Conservation (phyloP, 2,797 vertebrate genomes). For the Xyrichtys novacula region DNA sequence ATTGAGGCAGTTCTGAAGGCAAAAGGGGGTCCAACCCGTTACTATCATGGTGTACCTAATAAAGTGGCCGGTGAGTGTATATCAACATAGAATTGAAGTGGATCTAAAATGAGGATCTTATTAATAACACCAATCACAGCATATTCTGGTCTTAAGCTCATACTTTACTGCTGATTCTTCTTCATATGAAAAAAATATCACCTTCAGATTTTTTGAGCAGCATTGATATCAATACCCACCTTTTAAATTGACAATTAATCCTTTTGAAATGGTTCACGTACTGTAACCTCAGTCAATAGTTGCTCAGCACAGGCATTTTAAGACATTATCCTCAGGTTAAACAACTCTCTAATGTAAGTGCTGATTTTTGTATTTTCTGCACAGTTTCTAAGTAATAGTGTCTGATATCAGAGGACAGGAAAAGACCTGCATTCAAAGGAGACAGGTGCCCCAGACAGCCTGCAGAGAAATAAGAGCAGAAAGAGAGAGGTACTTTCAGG, state of each 20-base stretch:
- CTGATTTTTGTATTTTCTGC: background rate
- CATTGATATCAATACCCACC: too few relatives aligned
- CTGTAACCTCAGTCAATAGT: background rate
- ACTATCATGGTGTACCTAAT: too few relatives aligned
- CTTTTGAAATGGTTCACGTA: background rate
- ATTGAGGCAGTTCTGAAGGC: too few relatives aligned
- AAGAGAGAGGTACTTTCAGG: background rate
- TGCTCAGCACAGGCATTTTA: background rate
- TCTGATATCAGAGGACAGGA: background rate
- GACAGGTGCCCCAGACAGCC: background rate
- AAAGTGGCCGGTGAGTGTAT: too few relatives aligned
- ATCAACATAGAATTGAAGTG: too few relatives aligned
- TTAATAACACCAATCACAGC: background rate
- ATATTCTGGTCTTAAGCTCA: too few relatives aligned
- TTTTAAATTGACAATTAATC: too few relatives aligned
- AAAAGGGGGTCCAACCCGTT: too few relatives aligned
- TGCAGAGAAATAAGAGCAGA: conserved; percentile 20
- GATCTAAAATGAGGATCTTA: background rate
- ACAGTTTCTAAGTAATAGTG: background rate
- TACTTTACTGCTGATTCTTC: too few relatives aligned
- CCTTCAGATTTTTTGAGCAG: too few relatives aligned
- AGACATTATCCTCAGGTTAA: background rate
- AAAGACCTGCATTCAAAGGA: background rate
- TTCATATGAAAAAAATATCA: too few relatives aligned
- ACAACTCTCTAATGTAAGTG: background rate